phyloP scores from a whole-genome alignment of 1,140 invertebrate genomes.

The Drosophila baimaii region DNA sequence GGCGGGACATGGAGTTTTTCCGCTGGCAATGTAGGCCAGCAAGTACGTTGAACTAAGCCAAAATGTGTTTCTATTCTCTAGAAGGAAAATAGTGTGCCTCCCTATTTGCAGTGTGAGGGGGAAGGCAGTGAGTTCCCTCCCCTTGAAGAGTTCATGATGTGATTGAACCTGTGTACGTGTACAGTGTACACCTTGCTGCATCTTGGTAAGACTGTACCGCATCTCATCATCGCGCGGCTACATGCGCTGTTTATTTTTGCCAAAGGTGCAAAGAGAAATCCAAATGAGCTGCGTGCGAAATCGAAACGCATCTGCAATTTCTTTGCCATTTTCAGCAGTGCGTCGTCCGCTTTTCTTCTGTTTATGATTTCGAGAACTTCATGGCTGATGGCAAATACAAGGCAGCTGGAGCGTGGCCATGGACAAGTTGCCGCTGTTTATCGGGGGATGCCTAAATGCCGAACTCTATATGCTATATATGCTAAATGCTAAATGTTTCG shows the following conservation, averaged over 20 bases:
- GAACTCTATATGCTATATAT: slow-evolving; percentile 9
- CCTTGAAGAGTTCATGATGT: slow-evolving; percentile 69
- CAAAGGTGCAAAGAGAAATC: slow-evolving; percentile 67
- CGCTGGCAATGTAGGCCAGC: slow-evolving; percentile 74
- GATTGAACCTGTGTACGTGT: slow-evolving; percentile 66
- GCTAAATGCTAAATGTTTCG: slow-evolving; percentile 14
- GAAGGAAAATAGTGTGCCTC: neutral
- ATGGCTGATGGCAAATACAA: slow-evolving; percentile 43
- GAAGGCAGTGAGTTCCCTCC: neutral
- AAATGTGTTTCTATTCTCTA: slow-evolving; percentile 21
- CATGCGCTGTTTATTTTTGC: slow-evolving; percentile 58
- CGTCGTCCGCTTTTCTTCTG: slow-evolving; percentile 34
- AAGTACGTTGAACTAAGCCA: slow-evolving; percentile 79
- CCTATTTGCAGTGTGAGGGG: no score
- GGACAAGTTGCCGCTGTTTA: slow-evolving; percentile 57
- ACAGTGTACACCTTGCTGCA: slow-evolving; percentile 34
- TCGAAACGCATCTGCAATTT: slow-evolving; percentile 50
- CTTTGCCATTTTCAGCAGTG: slow-evolving; percentile 20
- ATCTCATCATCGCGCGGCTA: neutral
- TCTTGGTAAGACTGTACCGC: slow-evolving; percentile 29
- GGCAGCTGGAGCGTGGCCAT: slow-evolving; percentile 47
- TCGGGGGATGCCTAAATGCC: slow-evolving; percentile 51
- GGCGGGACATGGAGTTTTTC: slow-evolving; percentile 46
- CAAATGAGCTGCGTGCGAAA: slow-evolving; percentile 60
- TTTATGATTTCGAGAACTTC: slow-evolving; percentile 63